Evolutionary conservation across 2,113 vertebrate species (phyloP), one percentile per base, ranked within the genome.

Genomic region (Muntiacus reevesi): DNA sequence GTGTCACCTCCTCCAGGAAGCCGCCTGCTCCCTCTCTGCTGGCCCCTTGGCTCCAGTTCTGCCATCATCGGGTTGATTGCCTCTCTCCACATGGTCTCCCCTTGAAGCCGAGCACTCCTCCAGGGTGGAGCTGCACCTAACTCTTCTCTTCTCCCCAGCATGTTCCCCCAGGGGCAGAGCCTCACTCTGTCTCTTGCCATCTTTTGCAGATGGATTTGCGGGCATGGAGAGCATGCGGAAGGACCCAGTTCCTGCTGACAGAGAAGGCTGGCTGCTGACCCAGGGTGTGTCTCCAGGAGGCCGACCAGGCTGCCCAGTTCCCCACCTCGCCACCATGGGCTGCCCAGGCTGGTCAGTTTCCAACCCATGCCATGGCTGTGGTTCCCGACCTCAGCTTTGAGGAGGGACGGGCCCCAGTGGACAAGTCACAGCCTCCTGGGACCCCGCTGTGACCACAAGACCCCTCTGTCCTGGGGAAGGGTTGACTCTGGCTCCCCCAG

Each of bases 341-440:
- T 4, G 1, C 60, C 91, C 83, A 40, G 60, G 95, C 96, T 94
- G 97, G 95, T 97, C 82, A 95, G 96, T 97, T 45, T 36, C 55
- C 55, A 40, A 59, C 8, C 40, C 1, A 30, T 60, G 59, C 85
- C 2, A 0, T 57, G 2, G 0, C 16, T 1, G 0, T 2, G 2
- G 36, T 59, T n/a, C 87, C 50, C 33, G 0, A 57, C 55, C 45
- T 33, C 7, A 16, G 40, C 43, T 17, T 52, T 6, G 19, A 36
- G 85, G 50, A 19, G 45, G 43, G 59, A 74, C 0, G 1, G 16
- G n/a, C 23, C 67, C 43, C 0, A 3, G 1, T 3, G 36, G 36
- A 45, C 21, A 2, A 25, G 71, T 45, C 36, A 57, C 27, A 21
- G 85, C 55, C 23, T 36, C 83, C 28, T 2, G 23, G 76, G 40